A percentile compares a stretch with the other conserved stretches of the same genome.
phyloP scores from a whole-genome alignment of 2,888 invertebrate species.

The Microdon myrmicae region DNA sequence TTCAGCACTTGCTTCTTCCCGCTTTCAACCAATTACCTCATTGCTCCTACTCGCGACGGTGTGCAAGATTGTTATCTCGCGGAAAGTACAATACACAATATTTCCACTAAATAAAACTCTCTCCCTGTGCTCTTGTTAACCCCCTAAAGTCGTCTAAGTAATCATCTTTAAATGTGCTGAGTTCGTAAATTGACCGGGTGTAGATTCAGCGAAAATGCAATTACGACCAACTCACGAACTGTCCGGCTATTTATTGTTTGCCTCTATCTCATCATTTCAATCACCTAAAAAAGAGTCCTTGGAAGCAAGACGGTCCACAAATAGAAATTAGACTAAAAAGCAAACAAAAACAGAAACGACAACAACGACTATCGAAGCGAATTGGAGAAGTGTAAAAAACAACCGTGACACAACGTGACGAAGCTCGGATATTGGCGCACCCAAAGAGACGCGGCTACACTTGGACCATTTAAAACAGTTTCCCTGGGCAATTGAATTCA shows the following conservation, averaged over 20 bases:
- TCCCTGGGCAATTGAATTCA: conserved; percentile 47
- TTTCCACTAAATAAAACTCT: background rate
- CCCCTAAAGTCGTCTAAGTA: too few relatives aligned
- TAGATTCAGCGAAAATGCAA: conserved; percentile 26
- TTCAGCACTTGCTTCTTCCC: background rate
- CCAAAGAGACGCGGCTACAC: conserved; percentile 22
- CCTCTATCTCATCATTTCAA: conserved; percentile 48
- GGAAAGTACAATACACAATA: conserved; percentile 2
- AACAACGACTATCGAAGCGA: conserved; percentile 4
- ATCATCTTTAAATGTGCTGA: too few relatives aligned
- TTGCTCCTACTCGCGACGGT: conserved; percentile 35
- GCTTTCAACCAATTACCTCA: conserved; percentile 13
- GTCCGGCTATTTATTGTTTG: conserved; percentile 41
- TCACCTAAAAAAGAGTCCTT: conserved; percentile 37
- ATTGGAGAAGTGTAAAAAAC: conserved; percentile 39
- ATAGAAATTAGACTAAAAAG: conserved; percentile 19
- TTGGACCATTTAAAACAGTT: conserved; percentile 47
- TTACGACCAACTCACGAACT: conserved; percentile 49
- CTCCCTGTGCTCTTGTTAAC: conserved; percentile 10
- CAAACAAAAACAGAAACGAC: background rate
- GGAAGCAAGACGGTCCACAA: conserved; percentile 14
- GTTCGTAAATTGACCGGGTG: too few relatives aligned
- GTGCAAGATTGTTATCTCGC: conserved; percentile 31
- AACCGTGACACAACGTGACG: conserved; percentile 36
- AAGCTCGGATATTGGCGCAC: conserved; percentile 5